phyloP scores from a whole-genome alignment of 1,140 invertebrate species.

The Diorhabda carinulata region DNA sequence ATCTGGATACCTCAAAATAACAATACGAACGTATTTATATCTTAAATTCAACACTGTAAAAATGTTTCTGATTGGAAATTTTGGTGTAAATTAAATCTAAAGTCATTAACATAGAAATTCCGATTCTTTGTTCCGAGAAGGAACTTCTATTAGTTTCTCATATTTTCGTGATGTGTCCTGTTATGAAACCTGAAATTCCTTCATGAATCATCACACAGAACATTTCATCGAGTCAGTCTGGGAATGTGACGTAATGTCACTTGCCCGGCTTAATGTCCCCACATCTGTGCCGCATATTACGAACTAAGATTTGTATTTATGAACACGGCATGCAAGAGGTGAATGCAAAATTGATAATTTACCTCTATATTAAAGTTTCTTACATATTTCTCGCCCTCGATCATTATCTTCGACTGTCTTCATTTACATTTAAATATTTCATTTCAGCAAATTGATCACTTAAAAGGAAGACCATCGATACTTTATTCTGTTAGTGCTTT shows the following conservation, averaged over 20 bases:
- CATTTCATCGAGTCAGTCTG: constrained; percentile 28
- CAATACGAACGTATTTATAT: no score
- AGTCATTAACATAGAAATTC: no score
- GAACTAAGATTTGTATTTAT: constrained; percentile 32
- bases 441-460: background rate
- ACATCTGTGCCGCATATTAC: constrained; percentile 34
- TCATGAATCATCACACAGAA: constrained; percentile 33
- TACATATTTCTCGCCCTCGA: background rate
- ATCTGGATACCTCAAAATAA: no score
- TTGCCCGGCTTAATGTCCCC: constrained; percentile 31
- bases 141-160: background rate
- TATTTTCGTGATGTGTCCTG: background rate
- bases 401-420: background rate
- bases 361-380: constrained; percentile 25
- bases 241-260: constrained; percentile 38
- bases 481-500: no score
- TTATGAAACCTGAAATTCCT: constrained; percentile 29
- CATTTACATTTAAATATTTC: constrained; percentile 14
- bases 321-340: constrained; percentile 34
- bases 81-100: no score
- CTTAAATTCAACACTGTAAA: no score
- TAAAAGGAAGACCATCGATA: no score
- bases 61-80: no score
- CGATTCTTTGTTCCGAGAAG: no score
- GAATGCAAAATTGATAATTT: constrained; percentile 34